Evolutionary conservation across 2,888 invertebrate genomes (phyloP), one percentile per base, ranked within the genome.

Genomic region (Synanthedon vespiformis): DNA sequence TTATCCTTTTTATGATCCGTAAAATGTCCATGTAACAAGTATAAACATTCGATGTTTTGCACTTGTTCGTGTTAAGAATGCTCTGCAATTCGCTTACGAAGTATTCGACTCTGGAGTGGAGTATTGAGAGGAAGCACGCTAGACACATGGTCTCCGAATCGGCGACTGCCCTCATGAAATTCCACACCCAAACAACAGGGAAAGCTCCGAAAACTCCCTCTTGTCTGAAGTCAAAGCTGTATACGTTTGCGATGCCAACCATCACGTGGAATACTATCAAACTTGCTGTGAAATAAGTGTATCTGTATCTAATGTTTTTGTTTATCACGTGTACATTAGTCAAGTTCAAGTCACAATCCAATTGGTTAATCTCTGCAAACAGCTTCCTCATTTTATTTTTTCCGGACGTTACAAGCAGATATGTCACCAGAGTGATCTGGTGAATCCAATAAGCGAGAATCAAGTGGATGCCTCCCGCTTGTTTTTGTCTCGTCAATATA

Each of bases 331-430:
- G 40, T 48, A 4, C 12, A 12, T 13, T 12, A 3, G 12, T 14
- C 12, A 48, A 5, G 27, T 13, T 40, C 12, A 22, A 6, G 40
- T 4, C 14, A 12, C 1, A 11, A 51, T 53, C 51, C 3, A 53
- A 40, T 3, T 48, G 48, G 12, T 53, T 48, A 10, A 53, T 40
- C 10, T 51, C 51, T 1, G n/a, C 8, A 4, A 53, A 48, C n/a
- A 53, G 40, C 48, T 53, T 53, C 48, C 13, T 48, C 2, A 53
- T 48, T 49, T 53, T 53, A 16, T 51, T 27, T 18, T 53, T 51
- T 11, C 18, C 44, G 27, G 13, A 22, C 22, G 44, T 44, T 14
- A 8, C n/a, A 44, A 44, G 44, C 14, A 44, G 44, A 44, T 44
- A n/a, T 13, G 44, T n/a, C 6, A 44, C 13, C 44, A 44, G 44